Evolutionary conservation across 2,888 invertebrate species (phyloP), one percentile per base, ranked within the genome.

Genomic region (Bruchidius siliquastri): DNA sequence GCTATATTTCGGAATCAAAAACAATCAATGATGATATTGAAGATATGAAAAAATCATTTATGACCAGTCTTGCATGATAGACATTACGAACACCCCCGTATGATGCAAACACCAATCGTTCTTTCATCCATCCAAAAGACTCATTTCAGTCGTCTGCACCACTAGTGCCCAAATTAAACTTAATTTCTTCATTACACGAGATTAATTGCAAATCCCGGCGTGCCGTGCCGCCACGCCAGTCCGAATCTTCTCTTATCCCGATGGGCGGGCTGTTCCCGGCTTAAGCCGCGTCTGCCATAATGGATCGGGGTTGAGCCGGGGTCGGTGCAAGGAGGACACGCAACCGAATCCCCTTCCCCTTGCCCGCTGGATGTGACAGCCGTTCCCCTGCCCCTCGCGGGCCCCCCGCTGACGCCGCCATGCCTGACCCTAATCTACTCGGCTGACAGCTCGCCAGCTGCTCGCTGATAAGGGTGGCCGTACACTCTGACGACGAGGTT

Each of bases 361-460:
- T 78, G 80, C 79, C 82, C 82, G 81, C 83, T 84, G 84, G 78
- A 82, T 83, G 82, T 84, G 84, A 85, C 84, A 83, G 84, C 81
- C 76, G 79, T 73, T 77, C 75, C 81, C 80, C 79, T 79, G 78
- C 76, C 76, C 77, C 78, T 77, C 80, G 71, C 76, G 74, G 75
- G 74, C 76, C 76, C 76, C 76, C 77, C 78, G 76, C 80, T 72
- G 75, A 74, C 76, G 73, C 76, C 76, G 72, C 75, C 77, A 74
- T 76, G 84, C 82, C 84, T 84, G 86, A 86, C 85, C 86, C 85
- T 85, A 85, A 86, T 86, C 86, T 84, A 82, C 82, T 82, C 80
- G 80, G 82, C 84, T 85, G 85, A 85, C 85, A 85, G 85, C 83
- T 83, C 83, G 81, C 84, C 85, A 85, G 85, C 85, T 85, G 85